Evolutionary conservation across 2,797 vertebrate species (phyloP), one percentile per base, ranked within the genome.

Genomic region (Liparis tanakae): DNA sequence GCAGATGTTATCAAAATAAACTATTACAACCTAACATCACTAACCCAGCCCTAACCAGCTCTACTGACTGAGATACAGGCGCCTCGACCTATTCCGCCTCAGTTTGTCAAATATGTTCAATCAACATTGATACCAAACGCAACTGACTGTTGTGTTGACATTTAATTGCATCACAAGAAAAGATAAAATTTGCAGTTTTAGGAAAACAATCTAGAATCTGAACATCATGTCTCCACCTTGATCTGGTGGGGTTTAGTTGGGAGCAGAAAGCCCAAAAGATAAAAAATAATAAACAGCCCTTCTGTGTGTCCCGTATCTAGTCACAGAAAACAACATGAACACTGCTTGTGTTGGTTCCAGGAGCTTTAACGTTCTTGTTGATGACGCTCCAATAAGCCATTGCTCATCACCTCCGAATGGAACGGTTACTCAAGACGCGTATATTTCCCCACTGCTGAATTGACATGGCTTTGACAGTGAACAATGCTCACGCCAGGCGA

Each of bases 361-460:
- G 53, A 37, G 51, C 76, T 82, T 72, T 67, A 69, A 70, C 67
- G 71, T 39, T 64, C 62, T 61, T 3, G 17, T 61, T 54, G 57
- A 67, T 53, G 62, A 69, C 13, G 30, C 72, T 76, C 51, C 77
- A 48, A 39, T 64, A 72, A 72, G 65, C 83, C 60, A 54, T 51
- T 37, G 53, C 76, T 86, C 67, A 79, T 88, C 76, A 66, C 54
- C 77, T 79, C 82, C 83, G 85, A 88, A 89, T 86, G 78, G 74
- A 66, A 66, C 58, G 6, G 50, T 75, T 83, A 50, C 71, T 76
- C 55, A 53, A 54, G 74, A 51, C 61, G 55, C 48, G 10, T 44
- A 13, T 53, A 46, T 67, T 75, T 68, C 67, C 67, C 56, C 37
- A 41, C 71, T 65, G 85, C 84, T 80, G 83, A 85, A 78, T 63